Conservation (phyloP, 2,113 vertebrate species). For the Tricholaema leucomelas region DNA sequence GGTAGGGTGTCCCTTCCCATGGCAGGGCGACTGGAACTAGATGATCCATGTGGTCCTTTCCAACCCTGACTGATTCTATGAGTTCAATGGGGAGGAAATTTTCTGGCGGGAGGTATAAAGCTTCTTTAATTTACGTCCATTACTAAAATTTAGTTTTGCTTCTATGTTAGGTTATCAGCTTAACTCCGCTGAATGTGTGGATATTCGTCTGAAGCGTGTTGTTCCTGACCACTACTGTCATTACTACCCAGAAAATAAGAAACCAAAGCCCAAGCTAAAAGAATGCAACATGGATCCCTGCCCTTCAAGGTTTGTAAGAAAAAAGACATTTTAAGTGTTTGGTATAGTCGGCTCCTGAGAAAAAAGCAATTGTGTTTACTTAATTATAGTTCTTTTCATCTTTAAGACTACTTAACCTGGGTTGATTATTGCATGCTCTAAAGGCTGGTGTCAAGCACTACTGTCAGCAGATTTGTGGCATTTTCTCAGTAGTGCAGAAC, state of each 20-base stretch:
- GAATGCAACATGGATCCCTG: constrained; percentile 95
- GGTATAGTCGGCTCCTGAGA: not conserved
- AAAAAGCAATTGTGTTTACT: not conserved
- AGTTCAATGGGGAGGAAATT: accelerated
- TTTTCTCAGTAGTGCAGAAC: not conserved
- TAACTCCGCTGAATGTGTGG: constrained; percentile 91
- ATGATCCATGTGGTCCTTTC: too few species aligned
- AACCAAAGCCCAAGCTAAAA: constrained; percentile 91
- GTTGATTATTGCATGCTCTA: not conserved
- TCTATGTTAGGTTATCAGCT: constrained; percentile 87
- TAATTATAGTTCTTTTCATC: not conserved
- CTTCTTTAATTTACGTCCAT: not conserved
- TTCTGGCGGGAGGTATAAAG: not conserved
- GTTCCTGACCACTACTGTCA: constrained; percentile 88
- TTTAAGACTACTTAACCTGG: not conserved
- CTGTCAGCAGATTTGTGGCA: not conserved
- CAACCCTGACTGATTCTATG: too few species aligned
- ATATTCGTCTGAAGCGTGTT: constrained; percentile 84
- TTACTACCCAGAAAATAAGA: constrained; percentile 90
- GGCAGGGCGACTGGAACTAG: too few species aligned
- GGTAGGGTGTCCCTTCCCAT: too few species aligned
- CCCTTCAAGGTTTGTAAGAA: constrained; percentile 81
- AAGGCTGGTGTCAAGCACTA: not conserved
- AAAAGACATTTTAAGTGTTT: not conserved
- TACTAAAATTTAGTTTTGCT: not conserved